These are phyloP conservation scores for Penaeus indicus DNA, from an alignment of 1,140 invertebrate species.

Conservation along the genomic window DNA sequence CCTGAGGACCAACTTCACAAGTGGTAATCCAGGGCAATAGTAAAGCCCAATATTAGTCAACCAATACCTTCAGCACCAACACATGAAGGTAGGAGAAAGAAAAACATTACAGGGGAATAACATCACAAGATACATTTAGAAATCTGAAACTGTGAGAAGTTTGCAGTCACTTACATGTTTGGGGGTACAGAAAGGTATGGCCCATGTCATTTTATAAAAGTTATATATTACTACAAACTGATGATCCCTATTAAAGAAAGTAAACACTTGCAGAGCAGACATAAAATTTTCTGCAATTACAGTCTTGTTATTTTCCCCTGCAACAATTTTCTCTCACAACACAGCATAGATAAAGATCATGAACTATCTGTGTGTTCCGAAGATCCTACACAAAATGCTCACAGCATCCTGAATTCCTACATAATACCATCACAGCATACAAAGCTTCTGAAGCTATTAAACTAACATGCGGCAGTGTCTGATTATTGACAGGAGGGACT, in stretches of 20 bases:
- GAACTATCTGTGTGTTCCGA: slow-evolving; percentile 28
- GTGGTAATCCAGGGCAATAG: neutral
- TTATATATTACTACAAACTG: too few species aligned
- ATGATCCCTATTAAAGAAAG: too few species aligned
- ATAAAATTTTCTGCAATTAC: neutral
- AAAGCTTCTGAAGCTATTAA: slow-evolving; percentile 63
- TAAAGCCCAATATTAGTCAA: slow-evolving; percentile 19
- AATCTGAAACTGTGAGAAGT: too few species aligned
- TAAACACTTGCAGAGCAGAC: neutral
- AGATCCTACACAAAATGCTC: slow-evolving; percentile 46
- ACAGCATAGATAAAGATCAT: neutral
- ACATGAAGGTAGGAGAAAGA: slow-evolving; percentile 37
- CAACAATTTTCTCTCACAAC: slow-evolving; percentile 21
- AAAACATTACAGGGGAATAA: neutral
- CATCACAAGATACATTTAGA: too few species aligned
- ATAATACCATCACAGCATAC: slow-evolving; percentile 60
- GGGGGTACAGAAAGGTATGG: too few species aligned
- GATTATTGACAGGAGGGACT: slow-evolving; percentile 46
- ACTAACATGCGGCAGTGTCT: slow-evolving; percentile 58
- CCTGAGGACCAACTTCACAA: slow-evolving; percentile 21
- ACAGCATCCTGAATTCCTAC: slow-evolving; percentile 57
- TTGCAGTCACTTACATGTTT: too few species aligned
- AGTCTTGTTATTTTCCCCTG: neutral
- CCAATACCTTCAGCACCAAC: slow-evolving; percentile 53
- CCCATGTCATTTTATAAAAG: too few species aligned